Evolutionary conservation across 2,113 vertebrate species (phyloP), one percentile per base, ranked within the genome.

Genomic region (Lycocorax pyrrhopterus): DNA sequence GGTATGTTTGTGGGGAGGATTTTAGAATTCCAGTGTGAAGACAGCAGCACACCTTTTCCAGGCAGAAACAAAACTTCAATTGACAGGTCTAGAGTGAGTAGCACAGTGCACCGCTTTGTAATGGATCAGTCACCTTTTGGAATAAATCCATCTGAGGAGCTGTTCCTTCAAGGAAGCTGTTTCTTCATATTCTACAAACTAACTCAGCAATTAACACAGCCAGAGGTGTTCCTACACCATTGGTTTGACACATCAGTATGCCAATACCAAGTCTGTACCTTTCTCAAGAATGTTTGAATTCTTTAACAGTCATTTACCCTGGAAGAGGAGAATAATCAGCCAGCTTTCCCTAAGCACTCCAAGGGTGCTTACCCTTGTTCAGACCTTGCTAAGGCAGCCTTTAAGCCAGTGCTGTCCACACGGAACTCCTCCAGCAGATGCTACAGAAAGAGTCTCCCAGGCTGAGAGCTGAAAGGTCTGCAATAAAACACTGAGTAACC

Each of bases 121-220:
- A 32, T 8, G 1, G 5, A 35, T 30, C 49, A 7, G 56, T n/a
- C 66, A 46, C 4, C 0, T 32, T 67, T 44, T 30, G 37, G 33
- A 90, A 73, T 32, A 53, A 91, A 85, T 30, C 58, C 53, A 73
- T 10, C 16, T 46, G 53, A 89, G 81, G 26, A 93, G 74, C 16
- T 2, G 49, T 49, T 49, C 22, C 47, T 47, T 47, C 47, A 47
- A 55, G 56, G 10, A 76, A 75, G 60, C n/a, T 62, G 41, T 17
- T 87, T 62, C 73, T 69, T 68, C n/a, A 46, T 7, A 32, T 16
- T 30, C 53, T 58, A 41, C 62, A 82, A 60, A 47, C 6, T n/a
- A 69, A 43, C 29, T 58, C 39, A 55, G 76, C 52, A 80, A 43
- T 21, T 41, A 71, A 74, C 39, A 67, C 25, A 63, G 27, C 2